Conservation (phyloP, 2,797 vertebrate species). For the Leptodactylus fallax region DNA sequence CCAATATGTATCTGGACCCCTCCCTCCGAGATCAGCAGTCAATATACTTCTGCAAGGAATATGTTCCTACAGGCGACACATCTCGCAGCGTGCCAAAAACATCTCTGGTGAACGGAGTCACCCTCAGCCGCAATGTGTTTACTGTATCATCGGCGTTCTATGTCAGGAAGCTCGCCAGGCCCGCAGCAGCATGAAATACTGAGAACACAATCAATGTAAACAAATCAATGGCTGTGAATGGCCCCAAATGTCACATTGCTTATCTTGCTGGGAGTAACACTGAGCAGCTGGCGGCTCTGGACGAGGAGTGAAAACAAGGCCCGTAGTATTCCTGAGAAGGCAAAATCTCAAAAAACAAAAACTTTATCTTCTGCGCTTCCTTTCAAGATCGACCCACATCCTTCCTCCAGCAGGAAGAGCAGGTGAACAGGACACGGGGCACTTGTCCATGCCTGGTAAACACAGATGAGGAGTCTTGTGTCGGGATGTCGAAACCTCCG, state of each 20-base stretch:
- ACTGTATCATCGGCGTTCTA: slow-evolving; percentile 38
- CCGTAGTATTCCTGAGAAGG: slow-evolving; percentile 66
- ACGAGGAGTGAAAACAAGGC: slow-evolving; percentile 61
- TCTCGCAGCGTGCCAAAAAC: slow-evolving; percentile 71
- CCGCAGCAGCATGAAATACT: slow-evolving; percentile 61
- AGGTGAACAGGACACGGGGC: slow-evolving; percentile 74
- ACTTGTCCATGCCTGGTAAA: slow-evolving; percentile 55
- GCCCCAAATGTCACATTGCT: slow-evolving; percentile 68
- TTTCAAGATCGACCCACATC: slow-evolving; percentile 71
- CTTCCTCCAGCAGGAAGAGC: slow-evolving; percentile 75
- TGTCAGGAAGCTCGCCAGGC: slow-evolving; percentile 55
- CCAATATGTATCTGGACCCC: no score
- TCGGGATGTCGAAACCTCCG: not conserved
- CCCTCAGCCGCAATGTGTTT: slow-evolving; percentile 65
- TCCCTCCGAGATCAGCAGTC: no score
- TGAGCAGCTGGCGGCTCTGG: slow-evolving; percentile 69
- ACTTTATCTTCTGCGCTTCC: slow-evolving; percentile 70
- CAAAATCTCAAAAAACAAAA: slow-evolving; percentile 65
- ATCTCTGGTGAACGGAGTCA: slow-evolving; percentile 68
- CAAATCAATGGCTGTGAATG: slow-evolving; percentile 67
- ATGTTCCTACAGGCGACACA: slow-evolving; percentile 70
- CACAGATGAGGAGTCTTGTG: not conserved
- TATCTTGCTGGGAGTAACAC: slow-evolving; percentile 66
- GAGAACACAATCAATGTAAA: slow-evolving; percentile 65
- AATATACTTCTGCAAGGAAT: no score